Conservation (phyloP, 2,888 invertebrate genomes). For the Nasonovia ribisnigri region DNA sequence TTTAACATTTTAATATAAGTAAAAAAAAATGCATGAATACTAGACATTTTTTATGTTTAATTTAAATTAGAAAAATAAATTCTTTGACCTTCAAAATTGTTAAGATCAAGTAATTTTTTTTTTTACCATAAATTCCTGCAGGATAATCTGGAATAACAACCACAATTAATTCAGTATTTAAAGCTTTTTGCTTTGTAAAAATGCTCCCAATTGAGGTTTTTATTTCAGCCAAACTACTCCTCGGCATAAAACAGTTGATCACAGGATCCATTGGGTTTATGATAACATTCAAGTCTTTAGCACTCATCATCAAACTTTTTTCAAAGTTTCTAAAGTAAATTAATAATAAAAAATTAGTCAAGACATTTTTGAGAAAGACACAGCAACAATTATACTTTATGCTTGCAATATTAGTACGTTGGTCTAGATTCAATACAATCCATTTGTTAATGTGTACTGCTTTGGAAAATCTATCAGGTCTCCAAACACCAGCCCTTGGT, state of each 20-base stretch:
- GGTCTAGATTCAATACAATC: slow-evolving; percentile 72
- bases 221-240: background rate
- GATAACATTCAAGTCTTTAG: background rate
- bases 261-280: background rate
- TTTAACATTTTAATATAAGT: background rate
- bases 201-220: background rate
- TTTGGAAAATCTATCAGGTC: slow-evolving; percentile 68
- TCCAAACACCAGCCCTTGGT: slow-evolving; percentile 65
- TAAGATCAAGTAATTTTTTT: background rate
- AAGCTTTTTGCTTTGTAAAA: background rate
- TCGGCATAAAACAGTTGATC: background rate
- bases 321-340: slow-evolving; percentile 35
- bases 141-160: slow-evolving; percentile 52
- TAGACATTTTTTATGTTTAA: background rate
- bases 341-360: background rate
- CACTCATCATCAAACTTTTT: background rate
- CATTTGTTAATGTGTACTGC: slow-evolving; percentile 70
- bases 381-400: slow-evolving; percentile 30
- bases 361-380: background rate
- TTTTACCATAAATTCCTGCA: slow-evolving; percentile 43
- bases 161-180: background rate
- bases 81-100: too few species aligned
- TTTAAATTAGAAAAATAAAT: background rate
- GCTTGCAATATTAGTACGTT: slow-evolving; percentile 67
- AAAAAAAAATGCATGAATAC: background rate